phyloP scores from a whole-genome alignment of 2,797 vertebrate genomes.

The Urophycis tenuis region DNA sequence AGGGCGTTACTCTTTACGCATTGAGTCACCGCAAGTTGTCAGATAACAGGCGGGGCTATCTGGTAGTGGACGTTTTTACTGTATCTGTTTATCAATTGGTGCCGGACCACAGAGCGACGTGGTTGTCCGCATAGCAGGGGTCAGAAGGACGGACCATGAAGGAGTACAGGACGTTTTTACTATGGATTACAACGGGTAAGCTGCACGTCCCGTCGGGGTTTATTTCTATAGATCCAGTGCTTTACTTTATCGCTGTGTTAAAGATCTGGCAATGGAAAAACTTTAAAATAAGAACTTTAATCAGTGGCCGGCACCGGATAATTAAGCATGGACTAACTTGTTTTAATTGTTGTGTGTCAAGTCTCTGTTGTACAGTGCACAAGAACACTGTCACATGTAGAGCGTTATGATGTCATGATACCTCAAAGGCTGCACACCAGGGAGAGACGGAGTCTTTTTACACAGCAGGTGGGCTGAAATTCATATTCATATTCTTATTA shows the following conservation, averaged over 20 bases:
- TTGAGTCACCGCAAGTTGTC: neutral
- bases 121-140: neutral
- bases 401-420: conserved; percentile 65
- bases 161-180: neutral
- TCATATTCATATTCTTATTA: neutral
- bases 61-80: neutral
- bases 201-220: neutral
- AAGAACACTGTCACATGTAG: conserved; percentile 45
- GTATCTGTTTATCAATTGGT: neutral
- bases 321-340: neutral
- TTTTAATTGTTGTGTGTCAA: conserved; percentile 21
- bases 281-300: neutral
- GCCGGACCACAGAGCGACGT: neutral
- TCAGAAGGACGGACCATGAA: neutral
- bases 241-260: neutral
- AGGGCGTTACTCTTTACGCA: neutral
- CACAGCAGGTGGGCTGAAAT: neutral
- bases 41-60: neutral
- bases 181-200: conserved; percentile 1
- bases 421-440: conserved; percentile 59
- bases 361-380: conserved; percentile 41
- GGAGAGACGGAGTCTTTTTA: conserved; percentile 18
- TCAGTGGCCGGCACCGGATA: neutral
- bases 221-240: neutral
- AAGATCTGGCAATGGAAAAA: neutral